Base-by-base conservation (phyloP, 2,888 invertebrate species). In the Fissipunctia ypsillon region DNA sequence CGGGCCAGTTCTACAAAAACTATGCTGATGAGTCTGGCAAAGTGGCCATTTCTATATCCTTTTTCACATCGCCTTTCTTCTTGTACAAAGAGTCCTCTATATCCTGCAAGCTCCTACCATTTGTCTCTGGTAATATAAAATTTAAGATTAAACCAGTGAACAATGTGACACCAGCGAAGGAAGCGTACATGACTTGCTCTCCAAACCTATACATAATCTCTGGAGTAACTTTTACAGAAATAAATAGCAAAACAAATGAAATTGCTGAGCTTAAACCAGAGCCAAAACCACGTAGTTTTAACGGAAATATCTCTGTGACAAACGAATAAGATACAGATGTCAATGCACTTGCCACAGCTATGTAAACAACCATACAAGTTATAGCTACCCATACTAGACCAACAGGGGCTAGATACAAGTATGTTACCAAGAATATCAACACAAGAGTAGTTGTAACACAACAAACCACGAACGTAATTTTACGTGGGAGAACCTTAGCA, bases 61-160 rank as follows among this genome's bases (percentile, higher is more conserved):
- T 73, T 50, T 76, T 65, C 0, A 3, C 54, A 14, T 54, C 31
- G 5, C 16, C 50, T 60, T 76, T 56, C 31, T 78, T 85, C 25
- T 78, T 87, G 65, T 88, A 91, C 78, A 91, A 86, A 61, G 78
- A 83, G 80, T 93, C 87, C 97, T 90, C 97, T 97, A 85, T 98
- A 95, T 69, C 97, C 97, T 90, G 97, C 93, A 90, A 98, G 97
- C 94, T 98, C 97, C 91, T 98, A 97, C 86, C 97, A 81, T 89
- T 89, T 0, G 94, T 94, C 65, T 94, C 93, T 12, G 93, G 93
- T 65, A 94, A 77, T 38, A 91, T 78, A 77, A 91, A 92, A 66
- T 78, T 80, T 56, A 94, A 77, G 7, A 86, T 59, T 22, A 90
- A 25, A 28, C 88, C 84, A 43, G 88, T 80, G 41, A 90, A 22